phyloP scores from a whole-genome alignment of 2,113 vertebrate genomes.

The Catagonus wagneri region DNA sequence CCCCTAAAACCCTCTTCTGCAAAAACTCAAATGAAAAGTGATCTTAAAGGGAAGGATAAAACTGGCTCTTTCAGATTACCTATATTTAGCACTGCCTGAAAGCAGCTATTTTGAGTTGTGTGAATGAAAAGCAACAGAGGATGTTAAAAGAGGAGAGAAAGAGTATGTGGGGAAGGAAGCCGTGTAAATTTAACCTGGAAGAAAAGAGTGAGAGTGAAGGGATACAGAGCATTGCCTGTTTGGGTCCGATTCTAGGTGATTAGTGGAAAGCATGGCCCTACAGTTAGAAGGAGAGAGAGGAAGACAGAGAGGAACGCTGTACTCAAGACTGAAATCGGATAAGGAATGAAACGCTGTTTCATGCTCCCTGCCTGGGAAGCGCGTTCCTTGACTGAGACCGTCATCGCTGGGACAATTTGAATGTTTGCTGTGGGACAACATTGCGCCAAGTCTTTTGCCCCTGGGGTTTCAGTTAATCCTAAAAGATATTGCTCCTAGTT shows the following conservation, averaged over 20 bases:
- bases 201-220: neutral
- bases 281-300: neutral
- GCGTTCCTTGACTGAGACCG: fast-evolving
- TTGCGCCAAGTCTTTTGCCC: neutral
- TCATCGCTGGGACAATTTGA: fast-evolving
- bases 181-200: neutral
- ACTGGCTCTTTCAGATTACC: neutral
- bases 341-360: fast-evolving
- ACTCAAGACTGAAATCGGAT: too few relatives aligned
- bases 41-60: neutral
- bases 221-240: neutral
- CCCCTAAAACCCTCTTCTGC: neutral
- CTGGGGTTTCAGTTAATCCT: neutral
- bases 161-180: neutral
- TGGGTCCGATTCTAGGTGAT: neutral
- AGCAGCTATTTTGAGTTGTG: constrained; percentile 59
- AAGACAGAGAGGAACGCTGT: neutral
- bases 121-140: constrained; percentile 42
- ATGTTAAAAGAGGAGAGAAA: neutral
- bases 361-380: neutral
- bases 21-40: neutral
- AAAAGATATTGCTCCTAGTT: neutral
- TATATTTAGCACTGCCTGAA: constrained; percentile 71
- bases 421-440: fast-evolving
- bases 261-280: neutral